Base-by-base conservation (phyloP, 1,140 invertebrate genomes). In the Nymphalis io region DNA sequence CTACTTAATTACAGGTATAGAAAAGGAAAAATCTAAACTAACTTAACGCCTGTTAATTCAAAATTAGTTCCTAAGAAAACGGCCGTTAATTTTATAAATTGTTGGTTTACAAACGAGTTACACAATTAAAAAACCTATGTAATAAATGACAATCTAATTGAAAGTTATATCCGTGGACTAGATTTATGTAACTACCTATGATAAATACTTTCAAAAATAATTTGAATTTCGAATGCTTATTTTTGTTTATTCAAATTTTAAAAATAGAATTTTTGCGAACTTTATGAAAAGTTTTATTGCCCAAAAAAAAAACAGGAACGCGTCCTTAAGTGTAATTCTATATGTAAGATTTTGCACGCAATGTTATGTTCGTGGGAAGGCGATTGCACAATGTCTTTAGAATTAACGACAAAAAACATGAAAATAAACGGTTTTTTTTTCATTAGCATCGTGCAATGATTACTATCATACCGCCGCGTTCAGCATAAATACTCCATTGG, bases 341-440 rank as follows among this genome's bases (percentile, higher is more conserved):
- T 68, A 42, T 58, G 48, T 57, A 6, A 44, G 48, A 13, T 21
- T 21, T 46, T 60, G 40, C 67, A 68, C 60, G 60, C 60, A 72
- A 67, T 38, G 38, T 44, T 60, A 55, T 63, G 42, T 33, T 59
- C 61, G 71, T 73, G 71, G 71, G 71, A 73, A 72, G 61, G 11
- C 46, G 44, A 40, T 73, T 68, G 48, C 71, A 68, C 65, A 73
- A 73, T 60, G 42, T 23, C 33, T 39, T 6, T 3, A 42, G 12
- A 15, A 11, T 21, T 12, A 27, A 62, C 55, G 27, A 62, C 46
- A 61, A 58, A 51, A 73, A 72, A 68, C 71, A 38, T 72, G 65
- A 68, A 73, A 68, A 70, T 53, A n/a, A n/a, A n/a, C n/a, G n/a
- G 68, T 65, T 68, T 63, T 39, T 64, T 60, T 65, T 68, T 68